These are phyloP conservation scores for Euzophera pinguis DNA, from an alignment of 2,888 invertebrate genomes.

Conservation along the genomic window DNA sequence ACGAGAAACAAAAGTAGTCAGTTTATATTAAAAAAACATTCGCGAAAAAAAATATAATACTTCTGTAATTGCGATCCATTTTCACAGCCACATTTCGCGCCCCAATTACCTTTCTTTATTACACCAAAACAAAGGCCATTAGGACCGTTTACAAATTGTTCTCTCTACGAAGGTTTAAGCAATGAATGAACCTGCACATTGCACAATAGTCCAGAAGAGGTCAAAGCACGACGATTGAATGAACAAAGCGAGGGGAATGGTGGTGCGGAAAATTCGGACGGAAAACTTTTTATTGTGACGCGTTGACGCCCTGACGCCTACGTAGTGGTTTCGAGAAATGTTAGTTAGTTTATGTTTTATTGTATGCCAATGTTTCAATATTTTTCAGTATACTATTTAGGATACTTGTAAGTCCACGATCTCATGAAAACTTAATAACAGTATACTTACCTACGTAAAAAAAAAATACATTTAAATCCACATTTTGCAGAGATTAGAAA, in stretches of 20 bases:
- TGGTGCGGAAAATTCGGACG: conserved; percentile 38
- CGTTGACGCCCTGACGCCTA: neutral
- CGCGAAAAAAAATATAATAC: neutral
- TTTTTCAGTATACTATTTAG: too few species aligned
- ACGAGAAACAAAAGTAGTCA: too few species aligned
- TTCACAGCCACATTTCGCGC: neutral
- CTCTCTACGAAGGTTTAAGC: conserved; percentile 8
- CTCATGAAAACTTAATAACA: too few species aligned
- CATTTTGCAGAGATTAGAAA: too few species aligned
- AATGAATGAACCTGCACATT: conserved; percentile 19
- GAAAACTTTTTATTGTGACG: neutral
- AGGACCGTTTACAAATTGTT: neutral
- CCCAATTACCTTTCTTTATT: neutral
- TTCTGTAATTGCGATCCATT: neutral
- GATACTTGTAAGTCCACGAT: too few species aligned
- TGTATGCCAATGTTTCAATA: too few species aligned
- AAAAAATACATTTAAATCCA: too few species aligned
- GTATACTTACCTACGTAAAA: too few species aligned
- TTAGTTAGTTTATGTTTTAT: too few species aligned
- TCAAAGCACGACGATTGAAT: conserved; percentile 33
- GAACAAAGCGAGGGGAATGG: conserved; percentile 27
- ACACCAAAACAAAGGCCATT: conserved; percentile 7
- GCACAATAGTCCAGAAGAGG: conserved; percentile 31
- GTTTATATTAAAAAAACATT: neutral
- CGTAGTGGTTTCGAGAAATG: too few species aligned